Base-by-base conservation (phyloP, 1,140 invertebrate species). In the Metaphire vulgaris region DNA sequence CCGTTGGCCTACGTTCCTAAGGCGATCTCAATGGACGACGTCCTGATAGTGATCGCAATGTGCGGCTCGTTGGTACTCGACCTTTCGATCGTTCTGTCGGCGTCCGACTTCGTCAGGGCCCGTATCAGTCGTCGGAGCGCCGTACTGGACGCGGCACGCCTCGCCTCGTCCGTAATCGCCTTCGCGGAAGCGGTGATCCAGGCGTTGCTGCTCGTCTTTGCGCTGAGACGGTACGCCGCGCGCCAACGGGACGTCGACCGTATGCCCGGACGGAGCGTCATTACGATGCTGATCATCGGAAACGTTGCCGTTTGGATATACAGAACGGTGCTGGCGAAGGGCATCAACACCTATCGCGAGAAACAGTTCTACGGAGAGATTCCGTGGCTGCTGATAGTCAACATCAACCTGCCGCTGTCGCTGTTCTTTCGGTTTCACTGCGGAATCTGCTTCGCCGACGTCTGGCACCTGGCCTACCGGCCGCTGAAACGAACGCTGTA, bases 361-460 rank as follows among this genome's bases (percentile, higher is more conserved):
- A 16, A 26, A 2, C 29, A 69, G 6, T 69, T 77, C 72, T 77
- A 65, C 76, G 72, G 72, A 14, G 66, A 67, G 28, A 16, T 74
- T 2, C 33, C 72, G 15, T 77, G 76, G 76, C 29, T 72, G 2
- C 68, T 77, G 26, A 32, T 77, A 21, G 30, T 77, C 56, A 75
- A 77, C 30, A 31, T 77, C 56, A 77, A 41, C 15, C 64, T 77
- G 16, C 76, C 76, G 26, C 72, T 77, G 30, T 29, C 67, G 26
- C 72, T 77, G 21, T 77, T 77, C 76, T 77, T 77, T 66, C 66
- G 32, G 2, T 77, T 77, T 71, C 76, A 77, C 28, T 76, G 73
- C 29, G 69, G 72, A 65, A 66, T 77, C 26, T 77, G 76, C 56
- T 65, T 77, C 21, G 76, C 76, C 32, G 72, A 77, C 33, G 73